A percentile compares a stretch with the other conserved stretches of the same genome.
Conservation (phyloP, 2,888 invertebrate genomes). For the Antheraea yamamai region DNA sequence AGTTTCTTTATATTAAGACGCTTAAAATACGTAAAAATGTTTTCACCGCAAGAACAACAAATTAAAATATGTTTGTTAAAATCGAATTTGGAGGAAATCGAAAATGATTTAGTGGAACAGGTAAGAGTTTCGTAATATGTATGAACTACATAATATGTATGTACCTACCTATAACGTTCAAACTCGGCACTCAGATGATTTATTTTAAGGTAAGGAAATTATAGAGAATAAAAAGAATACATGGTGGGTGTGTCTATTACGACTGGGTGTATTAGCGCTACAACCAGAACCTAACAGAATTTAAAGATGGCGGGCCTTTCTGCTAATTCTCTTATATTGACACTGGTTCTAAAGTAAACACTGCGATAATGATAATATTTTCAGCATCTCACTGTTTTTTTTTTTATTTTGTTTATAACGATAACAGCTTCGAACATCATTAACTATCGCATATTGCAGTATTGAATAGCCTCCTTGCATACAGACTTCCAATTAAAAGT, state of each 20-base stretch:
- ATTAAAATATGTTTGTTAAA: constrained; percentile 66
- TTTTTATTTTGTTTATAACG: neutral
- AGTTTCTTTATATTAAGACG: neutral
- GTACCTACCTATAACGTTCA: neutral
- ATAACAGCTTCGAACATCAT: neutral
- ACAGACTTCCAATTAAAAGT: too few species aligned
- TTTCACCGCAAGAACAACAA: constrained; percentile 64
- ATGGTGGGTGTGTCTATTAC: neutral
- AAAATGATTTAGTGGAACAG: constrained; percentile 57
- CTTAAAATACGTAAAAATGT: constrained; percentile 43
- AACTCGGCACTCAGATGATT: neutral
- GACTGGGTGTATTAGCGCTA: neutral
- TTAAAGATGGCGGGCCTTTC: neutral
- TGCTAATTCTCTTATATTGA: neutral
- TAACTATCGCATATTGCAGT: too few species aligned
- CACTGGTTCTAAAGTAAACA: neutral
- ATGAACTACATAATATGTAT: neutral
- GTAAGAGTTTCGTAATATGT: constrained; percentile 39
- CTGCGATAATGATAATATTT: neutral
- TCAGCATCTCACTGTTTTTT: neutral
- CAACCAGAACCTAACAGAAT: neutral
- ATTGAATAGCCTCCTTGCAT: too few species aligned
- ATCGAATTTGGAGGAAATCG: constrained; percentile 63
- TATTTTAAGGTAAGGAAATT: neutral
- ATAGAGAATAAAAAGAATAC: neutral